phyloP scores from a whole-genome alignment of 1,140 invertebrate species.

The Saccostrea cuccullata region DNA sequence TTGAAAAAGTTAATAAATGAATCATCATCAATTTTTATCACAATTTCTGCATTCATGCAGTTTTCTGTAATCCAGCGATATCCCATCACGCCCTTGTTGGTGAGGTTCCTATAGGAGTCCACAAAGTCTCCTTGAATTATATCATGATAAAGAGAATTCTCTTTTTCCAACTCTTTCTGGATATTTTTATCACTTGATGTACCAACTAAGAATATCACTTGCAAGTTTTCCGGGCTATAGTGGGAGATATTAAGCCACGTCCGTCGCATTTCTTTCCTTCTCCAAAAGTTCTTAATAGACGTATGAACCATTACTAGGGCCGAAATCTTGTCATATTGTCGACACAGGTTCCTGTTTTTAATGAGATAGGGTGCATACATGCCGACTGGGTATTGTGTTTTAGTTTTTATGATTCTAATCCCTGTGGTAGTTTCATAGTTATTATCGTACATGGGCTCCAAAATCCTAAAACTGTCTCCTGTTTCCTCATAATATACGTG shows the following conservation, averaged over 20 bases:
- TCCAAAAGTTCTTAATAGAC: conserved; percentile 65
- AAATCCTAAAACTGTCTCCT: background rate
- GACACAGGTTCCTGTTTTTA: conserved; percentile 64
- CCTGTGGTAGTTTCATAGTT: background rate
- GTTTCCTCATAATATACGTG: background rate
- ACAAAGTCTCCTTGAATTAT: conserved; percentile 74
- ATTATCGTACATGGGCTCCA: background rate
- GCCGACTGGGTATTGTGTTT: conserved; percentile 55
- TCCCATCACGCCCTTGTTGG: conserved; percentile 85
- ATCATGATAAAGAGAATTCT: conserved; percentile 64
- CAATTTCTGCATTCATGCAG: conserved; percentile 81
- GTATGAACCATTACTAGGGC: conserved; percentile 72
- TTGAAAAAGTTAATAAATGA: conserved; percentile 78
- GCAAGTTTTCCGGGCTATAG: conserved; percentile 57
- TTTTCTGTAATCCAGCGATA: conserved; percentile 88
- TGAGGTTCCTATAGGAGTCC: conserved; percentile 74
- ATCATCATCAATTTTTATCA: conserved; percentile 81
- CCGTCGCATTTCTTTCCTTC: conserved; percentile 66
- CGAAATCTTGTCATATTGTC: conserved; percentile 57
- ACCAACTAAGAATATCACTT: conserved; percentile 85
- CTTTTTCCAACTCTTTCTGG: conserved; percentile 61
- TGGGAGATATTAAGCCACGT: conserved; percentile 72
- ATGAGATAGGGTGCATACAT: conserved; percentile 62
- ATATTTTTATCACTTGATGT: conserved; percentile 75
- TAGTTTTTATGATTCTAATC: conserved; percentile 26